phyloP scores from a whole-genome alignment of 2,113 vertebrate genomes.

The Sebastes fasciatus region DNA sequence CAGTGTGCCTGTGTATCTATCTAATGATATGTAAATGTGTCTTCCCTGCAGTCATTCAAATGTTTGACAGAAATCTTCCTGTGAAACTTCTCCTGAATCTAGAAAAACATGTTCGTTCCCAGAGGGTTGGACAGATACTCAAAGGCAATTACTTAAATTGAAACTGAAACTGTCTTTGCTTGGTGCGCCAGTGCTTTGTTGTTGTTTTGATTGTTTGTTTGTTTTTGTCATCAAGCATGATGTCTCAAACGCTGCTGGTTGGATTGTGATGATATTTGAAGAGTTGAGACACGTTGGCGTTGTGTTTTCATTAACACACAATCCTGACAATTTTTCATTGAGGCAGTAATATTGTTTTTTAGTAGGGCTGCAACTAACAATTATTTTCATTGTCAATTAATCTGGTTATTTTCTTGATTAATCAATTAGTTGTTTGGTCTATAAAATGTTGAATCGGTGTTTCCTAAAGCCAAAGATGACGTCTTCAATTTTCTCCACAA shows the following conservation, averaged over 20 bases:
- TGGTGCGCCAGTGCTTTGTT: neutral
- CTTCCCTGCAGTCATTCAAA: neutral
- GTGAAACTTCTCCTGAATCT: neutral
- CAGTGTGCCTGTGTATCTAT: neutral
- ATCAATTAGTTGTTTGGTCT: too few relatives aligned
- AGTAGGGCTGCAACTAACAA: too few relatives aligned
- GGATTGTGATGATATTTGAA: neutral
- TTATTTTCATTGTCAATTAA: too few relatives aligned
- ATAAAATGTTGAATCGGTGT: too few relatives aligned
- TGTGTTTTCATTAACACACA: neutral
- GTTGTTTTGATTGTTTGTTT: neutral
- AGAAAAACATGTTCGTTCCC: neutral
- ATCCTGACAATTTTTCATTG: too few relatives aligned
- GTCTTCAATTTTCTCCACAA: too few relatives aligned
- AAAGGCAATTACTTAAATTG: neutral
- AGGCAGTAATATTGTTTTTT: too few relatives aligned
- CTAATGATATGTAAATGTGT: neutral
- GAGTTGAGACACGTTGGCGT: neutral
- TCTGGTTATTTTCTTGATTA: too few relatives aligned
- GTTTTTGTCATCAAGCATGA: neutral
- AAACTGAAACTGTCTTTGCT: neutral
- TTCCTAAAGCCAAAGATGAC: too few relatives aligned
- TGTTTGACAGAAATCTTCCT: neutral
- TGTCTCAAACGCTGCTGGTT: too few relatives aligned
- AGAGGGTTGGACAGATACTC: too few relatives aligned